A percentile compares a stretch with the other conserved stretches of the same genome.
phyloP scores from a whole-genome alignment of 2,888 invertebrate genomes.

The Beris morrisii region DNA sequence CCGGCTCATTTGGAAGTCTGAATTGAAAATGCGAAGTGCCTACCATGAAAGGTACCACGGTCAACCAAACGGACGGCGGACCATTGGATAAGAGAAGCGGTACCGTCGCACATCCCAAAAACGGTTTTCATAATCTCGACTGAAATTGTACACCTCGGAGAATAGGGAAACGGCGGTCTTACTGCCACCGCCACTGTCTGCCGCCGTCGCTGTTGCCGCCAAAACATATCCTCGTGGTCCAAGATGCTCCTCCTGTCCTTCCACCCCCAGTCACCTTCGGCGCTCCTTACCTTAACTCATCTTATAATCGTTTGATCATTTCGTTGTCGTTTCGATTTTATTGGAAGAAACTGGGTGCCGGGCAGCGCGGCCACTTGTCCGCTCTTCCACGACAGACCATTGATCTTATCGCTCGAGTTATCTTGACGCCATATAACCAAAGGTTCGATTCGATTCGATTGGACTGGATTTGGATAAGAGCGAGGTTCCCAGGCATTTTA shows the following conservation, averaged over 20 bases:
- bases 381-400: constrained; percentile 47
- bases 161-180: constrained; percentile 8
- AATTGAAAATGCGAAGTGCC: constrained; percentile 25
- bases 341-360: constrained; percentile 8
- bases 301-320: constrained; percentile 14
- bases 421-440: constrained; percentile 52
- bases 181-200: constrained; percentile 28
- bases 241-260: background rate
- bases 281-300: constrained; percentile 10
- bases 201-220: background rate
- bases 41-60: constrained; percentile 5
- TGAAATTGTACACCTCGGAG: constrained; percentile 25
- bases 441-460: constrained; percentile 27
- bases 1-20: constrained; percentile 38
- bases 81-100: background rate
- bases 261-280: background rate
- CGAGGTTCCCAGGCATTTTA: constrained; percentile 32
- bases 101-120: background rate
- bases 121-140: constrained; percentile 31
- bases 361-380: background rate
- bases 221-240: background rate
- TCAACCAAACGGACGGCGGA: constrained; percentile 2
- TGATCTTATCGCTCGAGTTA: constrained; percentile 51
- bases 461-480: constrained; percentile 32
- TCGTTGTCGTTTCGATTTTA: constrained; percentile 9